Conservation (phyloP, 2,113 vertebrate species). For the Pongo abelii region DNA sequence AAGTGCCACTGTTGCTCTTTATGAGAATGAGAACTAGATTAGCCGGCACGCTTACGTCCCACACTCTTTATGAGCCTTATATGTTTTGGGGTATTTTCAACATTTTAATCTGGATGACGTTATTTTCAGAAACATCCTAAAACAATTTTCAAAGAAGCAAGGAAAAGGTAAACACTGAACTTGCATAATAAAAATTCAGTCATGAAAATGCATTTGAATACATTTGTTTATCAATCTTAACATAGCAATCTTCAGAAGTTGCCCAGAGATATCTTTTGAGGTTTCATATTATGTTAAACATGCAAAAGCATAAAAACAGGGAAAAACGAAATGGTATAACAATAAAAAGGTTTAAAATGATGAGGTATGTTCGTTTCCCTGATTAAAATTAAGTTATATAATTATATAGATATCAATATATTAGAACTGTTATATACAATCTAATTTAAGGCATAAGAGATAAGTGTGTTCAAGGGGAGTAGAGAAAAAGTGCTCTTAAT, state of each 20-base stretch:
- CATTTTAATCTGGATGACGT: conserved; percentile 52
- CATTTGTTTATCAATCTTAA: conserved; percentile 31
- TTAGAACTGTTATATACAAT: neutral
- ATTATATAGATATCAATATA: neutral
- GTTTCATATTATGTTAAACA: neutral
- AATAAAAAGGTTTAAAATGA: neutral
- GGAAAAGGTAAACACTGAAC: conserved; percentile 39
- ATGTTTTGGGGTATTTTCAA: conserved; percentile 44
- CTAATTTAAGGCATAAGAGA: neutral
- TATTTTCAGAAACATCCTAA: conserved; percentile 56
- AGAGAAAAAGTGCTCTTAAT: neutral
- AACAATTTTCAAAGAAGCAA: conserved; percentile 29
- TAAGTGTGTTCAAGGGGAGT: neutral
- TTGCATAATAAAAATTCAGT: conserved; percentile 55
- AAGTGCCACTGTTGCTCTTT: conserved; percentile 52
- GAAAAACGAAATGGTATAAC: neutral
- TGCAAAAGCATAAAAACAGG: neutral
- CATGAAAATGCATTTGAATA: conserved; percentile 39
- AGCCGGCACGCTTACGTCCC: conserved; percentile 8
- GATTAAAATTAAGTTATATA: conserved; percentile 26
- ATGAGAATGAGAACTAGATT: conserved; percentile 45
- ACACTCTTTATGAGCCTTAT: conserved; percentile 45
- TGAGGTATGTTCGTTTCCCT: neutral
- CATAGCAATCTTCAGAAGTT: neutral
- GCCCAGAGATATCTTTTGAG: neutral